A percentile compares a stretch with the other conserved stretches of the same genome.
Conservation (phyloP, 2,888 invertebrate genomes). For the Cataglyphis albicans region DNA sequence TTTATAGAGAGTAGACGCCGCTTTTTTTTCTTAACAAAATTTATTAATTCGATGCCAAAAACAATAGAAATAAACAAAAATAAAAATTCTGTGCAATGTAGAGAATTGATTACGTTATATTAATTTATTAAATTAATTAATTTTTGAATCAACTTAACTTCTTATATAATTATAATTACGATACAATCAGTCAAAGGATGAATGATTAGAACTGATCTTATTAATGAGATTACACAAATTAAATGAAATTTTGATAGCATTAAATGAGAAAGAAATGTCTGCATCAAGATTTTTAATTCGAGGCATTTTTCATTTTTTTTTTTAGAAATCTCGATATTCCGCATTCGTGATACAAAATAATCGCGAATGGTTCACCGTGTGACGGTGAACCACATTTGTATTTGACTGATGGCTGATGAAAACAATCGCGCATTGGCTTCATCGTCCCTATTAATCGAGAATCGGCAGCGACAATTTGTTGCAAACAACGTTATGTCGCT, state of each 20-base stretch:
- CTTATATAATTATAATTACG: neutral
- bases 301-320: neutral
- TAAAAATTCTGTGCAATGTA: neutral
- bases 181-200: neutral
- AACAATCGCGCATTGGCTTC: slow-evolving; percentile 39
- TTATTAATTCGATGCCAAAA: neutral
- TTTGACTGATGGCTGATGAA: slow-evolving; percentile 61
- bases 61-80: neutral
- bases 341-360: slow-evolving; percentile 1
- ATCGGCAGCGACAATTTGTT: slow-evolving; percentile 42
- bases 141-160: neutral
- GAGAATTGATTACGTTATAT: neutral
- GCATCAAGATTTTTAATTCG: neutral
- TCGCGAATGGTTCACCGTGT: slow-evolving; percentile 2
- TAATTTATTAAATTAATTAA: slow-evolving; percentile 9
- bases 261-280: neutral
- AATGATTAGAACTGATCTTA: neutral
- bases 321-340: slow-evolving; percentile 2
- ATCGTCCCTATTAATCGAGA: slow-evolving; percentile 60
- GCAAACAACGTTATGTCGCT: slow-evolving; percentile 44
- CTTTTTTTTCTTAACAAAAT: neutral
- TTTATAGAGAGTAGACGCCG: neutral
- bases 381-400: slow-evolving; percentile 27
- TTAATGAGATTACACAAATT: neutral
- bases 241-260: neutral